Base-by-base conservation (phyloP, 2,888 invertebrate genomes). In the Agrypnus murinus region DNA sequence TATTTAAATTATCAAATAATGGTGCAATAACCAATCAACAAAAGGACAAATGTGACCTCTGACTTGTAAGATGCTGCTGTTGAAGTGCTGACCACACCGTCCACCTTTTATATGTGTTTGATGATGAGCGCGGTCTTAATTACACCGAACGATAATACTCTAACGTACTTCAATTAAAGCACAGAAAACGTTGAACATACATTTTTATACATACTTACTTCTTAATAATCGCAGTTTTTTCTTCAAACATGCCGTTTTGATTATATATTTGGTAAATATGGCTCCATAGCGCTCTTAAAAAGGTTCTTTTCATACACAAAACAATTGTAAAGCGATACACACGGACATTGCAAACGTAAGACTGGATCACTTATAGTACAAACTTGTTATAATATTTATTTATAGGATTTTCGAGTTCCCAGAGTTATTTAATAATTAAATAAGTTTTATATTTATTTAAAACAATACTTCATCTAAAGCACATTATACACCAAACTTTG, bases 401-500 rank as follows among this genome's bases (percentile, higher is more conserved):
- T 40, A 40, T 48, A 40, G 32, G 17, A 36, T 57, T 14, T 55
- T 36, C 19, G 53, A 46, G 15, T 55, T 63, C 43, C 55, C 9
- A 59, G 38, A 15, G 59, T 58, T 62, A 36, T 71, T 57, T 48
- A 53, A 69, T 65, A 73, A 62, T 17, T 67, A 65, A 63, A 60
- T 69, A 70, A 55, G 77, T 80, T 80, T 77, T 77, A 78, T 77
- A 74, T 77, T 69, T 79, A 80, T 80, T 81, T 82, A 80, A 77
- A 78, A 82, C 81, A 82, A 79, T 87, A 88, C 88, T 87, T 88
- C 48, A 19, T 25, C 17, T 45, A 53, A 15, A 12, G 40, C 65
- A 65, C 65, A 87, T 87, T 89, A n/a, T n/a, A 89, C 89, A 89
- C 88, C 89, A 90, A 90, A 90, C 89, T 89, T 88, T 86, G 86